A percentile compares a stretch with the other conserved stretches of the same genome.
These are phyloP conservation scores for Ochropleura plecta DNA, from an alignment of 2,888 invertebrate genomes.

Conservation along the genomic window DNA sequence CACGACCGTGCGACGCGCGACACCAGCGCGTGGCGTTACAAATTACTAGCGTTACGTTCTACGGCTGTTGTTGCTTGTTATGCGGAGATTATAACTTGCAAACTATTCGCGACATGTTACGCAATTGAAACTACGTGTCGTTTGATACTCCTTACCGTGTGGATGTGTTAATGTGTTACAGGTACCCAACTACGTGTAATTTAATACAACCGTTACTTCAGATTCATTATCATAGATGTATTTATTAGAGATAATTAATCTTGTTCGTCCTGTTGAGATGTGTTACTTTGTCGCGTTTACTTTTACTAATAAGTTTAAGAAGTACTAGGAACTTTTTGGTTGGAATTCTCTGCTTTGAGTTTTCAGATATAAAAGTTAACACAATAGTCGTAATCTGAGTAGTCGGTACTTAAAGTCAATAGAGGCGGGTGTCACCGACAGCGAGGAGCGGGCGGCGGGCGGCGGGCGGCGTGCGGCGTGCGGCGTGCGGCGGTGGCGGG, in stretches of 20 bases:
- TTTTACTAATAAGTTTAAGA: too few relatives aligned
- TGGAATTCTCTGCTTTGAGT: neutral
- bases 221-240: neutral
- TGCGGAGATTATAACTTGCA: constrained; percentile 47
- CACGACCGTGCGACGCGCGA: neutral
- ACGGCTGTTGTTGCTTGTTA: constrained; percentile 58
- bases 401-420: neutral
- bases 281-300: too few relatives aligned
- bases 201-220: constrained; percentile 11
- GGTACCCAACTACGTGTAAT: neutral
- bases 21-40: constrained; percentile 5
- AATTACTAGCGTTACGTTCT: constrained; percentile 45
- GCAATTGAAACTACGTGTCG: constrained; percentile 53
- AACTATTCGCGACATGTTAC: constrained; percentile 51
- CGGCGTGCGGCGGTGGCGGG: neutral
- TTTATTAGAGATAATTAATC: neutral
- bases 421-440: neutral
- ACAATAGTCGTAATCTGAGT: too few relatives aligned
- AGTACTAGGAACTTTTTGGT: too few relatives aligned
- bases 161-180: constrained; percentile 22
- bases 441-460: neutral
- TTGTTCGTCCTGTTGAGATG: neutral
- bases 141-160: constrained; percentile 20
- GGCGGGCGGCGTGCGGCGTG: neutral
- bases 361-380: neutral